Base-by-base conservation (phyloP, 2,113 vertebrate genomes). In the Corythornis vintsioides region DNA sequence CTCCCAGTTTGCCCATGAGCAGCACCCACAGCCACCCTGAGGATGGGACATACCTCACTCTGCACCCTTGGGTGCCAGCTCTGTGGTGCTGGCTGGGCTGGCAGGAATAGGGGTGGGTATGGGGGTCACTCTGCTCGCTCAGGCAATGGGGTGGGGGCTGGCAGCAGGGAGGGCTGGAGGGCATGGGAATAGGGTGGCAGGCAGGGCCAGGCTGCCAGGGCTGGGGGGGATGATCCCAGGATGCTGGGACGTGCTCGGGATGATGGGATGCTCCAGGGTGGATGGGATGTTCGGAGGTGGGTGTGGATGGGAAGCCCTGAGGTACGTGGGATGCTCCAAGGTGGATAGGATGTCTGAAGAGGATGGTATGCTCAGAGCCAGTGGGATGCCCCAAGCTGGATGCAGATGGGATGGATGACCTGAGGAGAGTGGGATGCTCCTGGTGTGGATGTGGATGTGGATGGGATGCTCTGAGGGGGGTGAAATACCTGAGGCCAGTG, bases 121-220 rank as follows among this genome's bases (percentile, higher is more conserved):
- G 11, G 0, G 5, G 48, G 56, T 7, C 35, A 10, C 22, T 55
- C 72, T 53, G 55, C 31, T 18, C 0, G 0, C 53, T 56, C 0
- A 0, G 63, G 52, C 10, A 28, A 1, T 3, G 33, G 65, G 47
- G 6, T 40, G 75, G 80, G 35, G 43, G 66, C 7, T 69, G 8
- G 25, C 2, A 7, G 63, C 18, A 43, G 33, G 13, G 65, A 17
- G 15, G 21, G 7, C 7, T 69, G 43, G 22, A 9, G 18, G 24
- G 6, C n/a, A 42, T 1, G 0, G 64, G 28, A 70, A 10, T 0
- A 28, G 26, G n/a, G 43, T 1, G 1, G 22, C n/a, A 5, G 66
- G 60, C 10, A 61, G n/a, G 18, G 18, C 16, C 16, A 73, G 48
- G 5, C 16, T 63, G 60, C 28, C 15, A 48, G 52, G 52, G 25